Base-by-base conservation (phyloP, 2,113 vertebrate species). In the Panurus biarmicus region DNA sequence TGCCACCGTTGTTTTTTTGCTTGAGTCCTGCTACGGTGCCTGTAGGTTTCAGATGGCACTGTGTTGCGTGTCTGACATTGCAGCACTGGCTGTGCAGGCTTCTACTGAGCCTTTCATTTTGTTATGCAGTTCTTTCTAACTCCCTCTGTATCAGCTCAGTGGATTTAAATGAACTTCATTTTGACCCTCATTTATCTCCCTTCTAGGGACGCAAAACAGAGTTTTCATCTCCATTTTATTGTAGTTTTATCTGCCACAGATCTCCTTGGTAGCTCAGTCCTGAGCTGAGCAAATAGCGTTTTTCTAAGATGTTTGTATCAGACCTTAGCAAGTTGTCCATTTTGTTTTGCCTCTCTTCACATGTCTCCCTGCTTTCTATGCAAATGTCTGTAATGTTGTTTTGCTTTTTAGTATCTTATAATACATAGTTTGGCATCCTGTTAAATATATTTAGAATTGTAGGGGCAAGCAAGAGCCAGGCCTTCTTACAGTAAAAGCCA, bases 81-180 rank as follows among this genome's bases (percentile, higher is more conserved):
- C 70, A 91, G 95, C 35, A 14, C 65, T 94, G 89, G 36, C 88
- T 85, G 75, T 88, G 87, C 93, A 88, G 91, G 64, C 80, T 95
- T 72, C 84, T 78, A 10, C 74, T 31, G 42, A 89, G 95, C 91
- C 95, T 85, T 92, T 95, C 91, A 95, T 95, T 95, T 95, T 93
- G 94, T 87, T 96, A 48, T 85, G 91, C 40, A 0, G 58, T 51
- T 89, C 62, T 80, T 76, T 81, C 24, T 76, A 69, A 96, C 71
- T 89, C 73, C 84, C 84, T 72, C 95, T 50, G 15, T 65, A 79
- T 64, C 90, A 85, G 74, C 91, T 69, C 13, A 14, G 12, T 64
- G 80, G 91, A 89, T 85, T 73, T 29, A 44, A 94, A 87, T 69
- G 56, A 51, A 94, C 93, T 97, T 93, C 60, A 40, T 87, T 77